Conservation (phyloP, 2,113 vertebrate species). For the Amblyornis subalaris region DNA sequence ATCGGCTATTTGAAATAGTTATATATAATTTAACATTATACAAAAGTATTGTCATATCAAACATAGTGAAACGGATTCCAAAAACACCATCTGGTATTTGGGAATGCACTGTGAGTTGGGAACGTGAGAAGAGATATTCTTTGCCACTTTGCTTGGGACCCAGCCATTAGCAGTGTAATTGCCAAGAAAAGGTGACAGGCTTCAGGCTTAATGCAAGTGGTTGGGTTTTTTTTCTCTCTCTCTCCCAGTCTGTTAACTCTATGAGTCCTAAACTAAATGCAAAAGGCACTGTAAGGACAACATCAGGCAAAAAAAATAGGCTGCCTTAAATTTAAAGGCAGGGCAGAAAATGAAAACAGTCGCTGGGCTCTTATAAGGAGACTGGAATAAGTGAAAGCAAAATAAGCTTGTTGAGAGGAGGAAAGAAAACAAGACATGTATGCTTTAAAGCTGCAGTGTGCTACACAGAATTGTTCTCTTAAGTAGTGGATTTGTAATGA, state of each 20-base stretch:
- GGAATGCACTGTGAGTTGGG: conserved; percentile 83
- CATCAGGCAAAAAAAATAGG: not conserved
- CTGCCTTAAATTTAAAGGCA: conserved; percentile 17
- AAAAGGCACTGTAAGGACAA: conserved; percentile 53
- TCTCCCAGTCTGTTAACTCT: conserved; percentile 73
- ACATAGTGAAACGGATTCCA: conserved; percentile 91
- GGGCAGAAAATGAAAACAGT: not conserved
- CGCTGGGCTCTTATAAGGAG: not conserved
- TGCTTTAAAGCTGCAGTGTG: conserved; percentile 54
- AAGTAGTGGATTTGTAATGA: conserved; percentile 75
- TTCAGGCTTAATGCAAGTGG: conserved; percentile 79
- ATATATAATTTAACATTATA: conserved; percentile 88
- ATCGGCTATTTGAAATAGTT: conserved; percentile 79
- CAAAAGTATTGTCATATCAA: conserved; percentile 88
- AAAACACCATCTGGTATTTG: conserved; percentile 97
- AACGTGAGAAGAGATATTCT: conserved; percentile 89
- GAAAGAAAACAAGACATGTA: conserved; percentile 22
- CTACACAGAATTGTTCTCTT: conserved; percentile 52
- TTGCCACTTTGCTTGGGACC: conserved; percentile 89
- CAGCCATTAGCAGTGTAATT: conserved; percentile 88
- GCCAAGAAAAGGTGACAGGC: conserved; percentile 96
- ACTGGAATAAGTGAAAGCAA: conserved; percentile 16
- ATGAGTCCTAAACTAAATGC: conserved; percentile 66
- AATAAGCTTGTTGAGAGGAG: conserved; percentile 44
- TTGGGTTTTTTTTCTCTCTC: not conserved